Base-by-base conservation (phyloP, 2,113 vertebrate species). In the Osmerus mordax region DNA sequence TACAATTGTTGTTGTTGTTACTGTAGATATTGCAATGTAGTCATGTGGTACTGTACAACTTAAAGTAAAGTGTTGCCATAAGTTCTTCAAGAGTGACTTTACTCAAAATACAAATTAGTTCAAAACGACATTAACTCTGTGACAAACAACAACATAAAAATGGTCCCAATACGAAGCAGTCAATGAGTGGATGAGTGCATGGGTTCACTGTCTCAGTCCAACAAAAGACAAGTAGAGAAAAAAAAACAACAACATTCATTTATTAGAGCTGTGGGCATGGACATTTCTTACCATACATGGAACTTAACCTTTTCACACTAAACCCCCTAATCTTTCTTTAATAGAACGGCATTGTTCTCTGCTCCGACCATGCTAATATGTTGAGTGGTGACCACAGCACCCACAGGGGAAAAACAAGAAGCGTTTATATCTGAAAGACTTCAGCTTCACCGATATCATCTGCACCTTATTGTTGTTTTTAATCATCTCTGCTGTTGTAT, bases 401-500 rank as follows among this genome's bases (percentile, higher is more conserved):
- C 25, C 3, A 16, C 18, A 55, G 14, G 4, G 18, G 18, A 55
- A 16, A 16, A 55, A 55, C 18, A 55, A 55, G 14, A 55, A 18
- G 18, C 4, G 2, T 16, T 16, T 55, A 55, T 55, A n/a, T 55
- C 15, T 23, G 18, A 61, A 61, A 19, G 4, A 25, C 3, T 61
- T 61, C 21, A 1, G 23, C 25, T 25, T 6, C 1, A 28, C 21
- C 23, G 11, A 28, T 28, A 61, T 15, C 13, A 14, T 14, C 23
- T 28, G 9, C 14, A 69, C 76, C 83, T 70, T 80, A 83, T 81
- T 78, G 75, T 87, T 85, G 86, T 81, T 87, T 78, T 82, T 85
- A 73, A 68, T 82, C 88, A 86, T 88, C 86, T 85, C 87, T 89
- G 87, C 86, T 71, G 76, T 8, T 9, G 36, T 41, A 51, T 77